Evolutionary conservation across 1,140 invertebrate species (phyloP), one percentile per base, ranked within the genome.

Genomic region (Aleiodes sp.): DNA sequence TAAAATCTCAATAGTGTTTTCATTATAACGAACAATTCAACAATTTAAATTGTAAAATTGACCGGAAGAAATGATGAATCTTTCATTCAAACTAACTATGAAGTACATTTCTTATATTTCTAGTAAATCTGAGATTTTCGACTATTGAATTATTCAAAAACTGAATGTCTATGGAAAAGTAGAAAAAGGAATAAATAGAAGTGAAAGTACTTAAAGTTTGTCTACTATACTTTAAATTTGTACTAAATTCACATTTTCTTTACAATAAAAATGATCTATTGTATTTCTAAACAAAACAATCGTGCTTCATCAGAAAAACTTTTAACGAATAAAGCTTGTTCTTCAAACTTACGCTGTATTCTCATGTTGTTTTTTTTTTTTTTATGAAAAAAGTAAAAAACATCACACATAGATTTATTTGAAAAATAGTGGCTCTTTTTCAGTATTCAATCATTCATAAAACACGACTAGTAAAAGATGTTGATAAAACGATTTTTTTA

Each of bases 81-180:
- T 43, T 19, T 10, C 14, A 35, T 60, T 28, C 29, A 60, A 57
- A 19, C 12, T 16, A 24, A 37, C 35, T 60, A 14, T 39, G 10
- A 37, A 16, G 33, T 28, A 24, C 39, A 37, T 46, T 68, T 68
- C 59, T 43, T 68, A 33, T 59, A 46, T 62, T 43, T 62, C 28
- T 46, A 59, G 65, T 43, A 26, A 16, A 52, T 24, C 39, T 14
- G 46, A 41, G 60, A 63, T 69, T 37, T 63, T 29, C 66, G 24
- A 19, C 43, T 61, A 43, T 63, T 69, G 67, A 69, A 69, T 69
- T 35, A 69, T 69, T 69, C 67, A 69, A 46, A 69, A 56, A 62
- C 31, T 29, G 41, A 31, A 69, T 69, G 60, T 19, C 43, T 57
- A 12, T 16, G 28, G 59, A 28, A 59, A 28, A 59, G 10, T 7